Evolutionary conservation across 2,888 invertebrate species (phyloP).

Genomic region (Baccha elongata): DNA sequence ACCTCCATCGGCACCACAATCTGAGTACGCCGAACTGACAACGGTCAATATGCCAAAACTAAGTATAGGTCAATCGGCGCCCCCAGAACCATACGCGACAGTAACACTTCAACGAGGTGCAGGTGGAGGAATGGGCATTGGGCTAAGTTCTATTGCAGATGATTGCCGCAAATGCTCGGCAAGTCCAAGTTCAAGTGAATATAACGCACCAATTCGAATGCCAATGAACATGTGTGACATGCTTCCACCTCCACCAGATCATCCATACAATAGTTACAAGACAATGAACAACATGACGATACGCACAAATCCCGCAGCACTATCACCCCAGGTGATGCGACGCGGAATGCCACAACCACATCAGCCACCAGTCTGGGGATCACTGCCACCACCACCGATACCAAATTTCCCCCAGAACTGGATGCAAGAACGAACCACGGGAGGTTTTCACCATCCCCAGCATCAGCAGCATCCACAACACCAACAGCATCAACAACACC

Average conservation of each 20-base stretch:
- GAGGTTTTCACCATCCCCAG: constrained; percentile 54
- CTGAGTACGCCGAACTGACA: constrained; percentile 76
- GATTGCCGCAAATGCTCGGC: constrained; percentile 84
- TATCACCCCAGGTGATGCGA: constrained; percentile 76
- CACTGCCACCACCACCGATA: constrained; percentile 75
- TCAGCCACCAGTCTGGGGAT: constrained; percentile 75
- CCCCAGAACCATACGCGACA: constrained; percentile 77
- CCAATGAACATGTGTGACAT: constrained; percentile 87
- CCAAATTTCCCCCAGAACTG: constrained; percentile 77
- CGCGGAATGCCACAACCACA: constrained; percentile 73
- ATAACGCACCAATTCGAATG: constrained; percentile 80
- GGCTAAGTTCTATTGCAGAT: constrained; percentile 82
- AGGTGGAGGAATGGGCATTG: constrained; percentile 78
- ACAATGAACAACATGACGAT: constrained; percentile 77
- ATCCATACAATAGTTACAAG: constrained; percentile 77
- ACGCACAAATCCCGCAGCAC: constrained; percentile 77
- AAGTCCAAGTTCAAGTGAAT: constrained; percentile 84
- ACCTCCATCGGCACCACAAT: constrained; percentile 58
- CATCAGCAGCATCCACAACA: constrained; percentile 35
- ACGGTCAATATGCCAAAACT: constrained; percentile 74
- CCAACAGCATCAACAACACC: constrained; percentile 33
- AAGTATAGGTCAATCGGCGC: constrained; percentile 72
- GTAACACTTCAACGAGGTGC: constrained; percentile 75
- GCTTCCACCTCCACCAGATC: constrained; percentile 84
- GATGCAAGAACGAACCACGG: constrained; percentile 73